Base-by-base conservation (phyloP, 2,888 invertebrate genomes). In the Nowickia ferox region DNA sequence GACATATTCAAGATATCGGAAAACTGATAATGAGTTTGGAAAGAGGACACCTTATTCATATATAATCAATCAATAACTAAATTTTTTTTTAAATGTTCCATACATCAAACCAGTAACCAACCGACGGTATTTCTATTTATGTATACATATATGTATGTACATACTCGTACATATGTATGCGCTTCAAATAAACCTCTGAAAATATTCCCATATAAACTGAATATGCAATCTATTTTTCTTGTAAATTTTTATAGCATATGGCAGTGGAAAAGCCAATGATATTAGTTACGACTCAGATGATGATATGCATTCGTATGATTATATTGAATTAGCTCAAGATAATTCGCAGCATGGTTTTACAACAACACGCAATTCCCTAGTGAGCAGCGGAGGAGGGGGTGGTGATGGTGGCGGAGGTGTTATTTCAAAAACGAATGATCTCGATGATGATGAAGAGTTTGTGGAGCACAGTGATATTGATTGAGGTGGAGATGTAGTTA, bases 391-490 rank as follows among this genome's bases (percentile, higher is more conserved):
- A 1, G 57, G 72, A 0, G 68, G 78, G 4, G 61, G 77, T 8
- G 80, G 77, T 71, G 84, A 87, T 3, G 79, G 87, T 9, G 84
- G 68, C 19, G 65, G 79, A 1, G 75, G 74, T 83, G 85, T 78
- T 44, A 89, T 88, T 72, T 89, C 86, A 87, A 90, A 88, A 87
- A 88, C 88, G 88, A 89, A 87, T 81, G 92, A 92, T 88, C 88
- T 91, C 75, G 91, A 92, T 84, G 92, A 92, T 84, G 92, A 92
- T 78, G 92, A 92, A 63, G 89, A 88, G 5, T 88, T 87, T 83
- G 87, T 89, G 84, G 90, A 91, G 51, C 90, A 90, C 80, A 92
- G 92, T 88, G 92, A 92, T 85, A 90, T 92, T 87, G 92, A 92
- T 90, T 92, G 91, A 92, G 91, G 87, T 89, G 90, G 86, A 87